Evolutionary conservation across 2,113 vertebrate genomes (phyloP).

Genomic region (Atlantisia rogersi): DNA sequence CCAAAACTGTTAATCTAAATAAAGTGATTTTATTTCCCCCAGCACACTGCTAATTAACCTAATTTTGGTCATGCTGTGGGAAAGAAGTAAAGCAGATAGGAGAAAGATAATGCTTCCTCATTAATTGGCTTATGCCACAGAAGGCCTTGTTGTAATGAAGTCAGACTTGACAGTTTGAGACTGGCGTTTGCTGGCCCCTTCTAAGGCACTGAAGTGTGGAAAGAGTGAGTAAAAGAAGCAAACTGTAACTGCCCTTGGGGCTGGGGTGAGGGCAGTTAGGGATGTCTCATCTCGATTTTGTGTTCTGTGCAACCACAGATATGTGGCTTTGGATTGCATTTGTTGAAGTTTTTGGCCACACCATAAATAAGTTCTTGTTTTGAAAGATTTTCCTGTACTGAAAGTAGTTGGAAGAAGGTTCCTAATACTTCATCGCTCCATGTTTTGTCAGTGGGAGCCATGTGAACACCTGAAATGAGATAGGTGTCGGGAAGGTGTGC

Average conservation of each 20-base stretch:
- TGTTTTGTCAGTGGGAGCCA: not conserved
- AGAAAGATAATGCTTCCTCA: not conserved
- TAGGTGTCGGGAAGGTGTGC: not conserved
- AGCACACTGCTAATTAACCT: conserved; percentile 60
- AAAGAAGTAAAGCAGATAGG: conserved; percentile 20
- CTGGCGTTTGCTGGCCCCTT: not conserved
- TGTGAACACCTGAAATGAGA: not conserved
- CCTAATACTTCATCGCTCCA: accelerated
- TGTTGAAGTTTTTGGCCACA: not conserved
- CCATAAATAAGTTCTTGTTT: not conserved
- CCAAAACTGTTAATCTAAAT: conserved; percentile 36
- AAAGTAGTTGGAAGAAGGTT: not conserved
- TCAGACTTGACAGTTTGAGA: not conserved
- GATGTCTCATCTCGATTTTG: not conserved
- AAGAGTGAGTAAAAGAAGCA: not conserved
- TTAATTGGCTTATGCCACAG: conserved; percentile 27
- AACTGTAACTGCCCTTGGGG: not conserved
- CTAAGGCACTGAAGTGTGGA: not conserved
- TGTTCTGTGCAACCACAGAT: not conserved
- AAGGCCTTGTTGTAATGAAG: not conserved
- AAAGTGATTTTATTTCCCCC: conserved; percentile 38
- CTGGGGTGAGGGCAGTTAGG: not conserved
- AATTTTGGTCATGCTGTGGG: conserved; percentile 20
- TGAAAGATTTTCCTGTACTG: not conserved
- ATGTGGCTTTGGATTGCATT: not conserved